Evolutionary conservation across 2,888 invertebrate species (phyloP).

Genomic region (Mesochorus sp.): DNA sequence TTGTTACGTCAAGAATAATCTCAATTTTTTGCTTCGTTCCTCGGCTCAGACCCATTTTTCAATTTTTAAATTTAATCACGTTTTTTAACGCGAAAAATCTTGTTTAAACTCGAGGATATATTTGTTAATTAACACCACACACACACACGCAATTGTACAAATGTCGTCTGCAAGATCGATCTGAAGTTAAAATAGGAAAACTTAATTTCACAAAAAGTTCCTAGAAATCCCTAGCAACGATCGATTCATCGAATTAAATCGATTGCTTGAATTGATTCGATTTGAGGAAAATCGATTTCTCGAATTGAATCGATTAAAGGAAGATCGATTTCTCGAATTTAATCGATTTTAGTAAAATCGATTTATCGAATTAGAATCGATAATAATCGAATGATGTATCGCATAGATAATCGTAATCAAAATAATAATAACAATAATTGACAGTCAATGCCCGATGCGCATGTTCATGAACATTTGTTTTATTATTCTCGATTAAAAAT

Average conservation of each 20-base stretch:
- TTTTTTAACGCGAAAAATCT: not conserved
- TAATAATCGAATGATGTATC: too few species aligned
- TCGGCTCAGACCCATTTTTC: constrained; percentile 80
- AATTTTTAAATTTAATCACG: not conserved
- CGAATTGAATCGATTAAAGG: too few species aligned
- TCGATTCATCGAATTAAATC: too few species aligned
- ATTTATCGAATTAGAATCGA: too few species aligned
- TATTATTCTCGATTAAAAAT: constrained; percentile 7
- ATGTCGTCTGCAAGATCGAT: not conserved
- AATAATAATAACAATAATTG: not conserved
- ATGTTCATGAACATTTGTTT: not conserved
- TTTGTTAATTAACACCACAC: constrained; percentile 9
- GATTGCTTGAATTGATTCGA: too few species aligned
- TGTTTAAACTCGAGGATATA: too few species aligned
- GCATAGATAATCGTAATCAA: too few species aligned
- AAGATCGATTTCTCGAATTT: too few species aligned
- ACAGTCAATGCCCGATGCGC: not conserved
- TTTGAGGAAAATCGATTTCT: too few species aligned
- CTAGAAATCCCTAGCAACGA: too few species aligned
- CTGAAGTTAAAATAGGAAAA: not conserved
- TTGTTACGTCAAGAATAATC: constrained; percentile 84
- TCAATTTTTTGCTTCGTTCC: constrained; percentile 86
- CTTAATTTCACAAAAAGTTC: too few species aligned
- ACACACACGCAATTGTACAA: not conserved
- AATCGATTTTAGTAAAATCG: too few species aligned